Conservation (phyloP, 2,797 vertebrate species). For the Muscicapa comitata region DNA sequence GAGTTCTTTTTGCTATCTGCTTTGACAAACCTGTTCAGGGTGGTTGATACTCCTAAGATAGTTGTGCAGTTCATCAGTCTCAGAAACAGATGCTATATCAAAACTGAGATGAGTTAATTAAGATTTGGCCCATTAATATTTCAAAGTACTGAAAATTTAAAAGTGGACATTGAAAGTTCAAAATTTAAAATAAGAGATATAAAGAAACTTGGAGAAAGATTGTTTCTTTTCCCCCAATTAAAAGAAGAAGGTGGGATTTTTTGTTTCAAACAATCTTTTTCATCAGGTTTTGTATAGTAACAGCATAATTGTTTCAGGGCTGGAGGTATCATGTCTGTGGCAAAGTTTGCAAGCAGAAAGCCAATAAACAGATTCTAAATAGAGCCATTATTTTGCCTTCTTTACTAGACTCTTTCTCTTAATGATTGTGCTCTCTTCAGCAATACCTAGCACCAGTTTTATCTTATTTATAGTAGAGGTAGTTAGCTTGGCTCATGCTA, state of each 20-base stretch:
- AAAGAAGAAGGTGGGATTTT: accelerated
- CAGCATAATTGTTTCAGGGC: neutral
- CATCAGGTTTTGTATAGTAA: neutral
- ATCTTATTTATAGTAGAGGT: neutral
- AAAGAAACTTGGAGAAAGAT: neutral
- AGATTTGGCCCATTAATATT: neutral
- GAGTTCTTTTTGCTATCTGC: neutral
- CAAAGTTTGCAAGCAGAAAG: neutral
- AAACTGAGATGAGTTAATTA: neutral
- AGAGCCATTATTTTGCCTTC: neutral
- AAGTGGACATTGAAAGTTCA: neutral
- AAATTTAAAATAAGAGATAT: neutral
- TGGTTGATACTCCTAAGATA: neutral
- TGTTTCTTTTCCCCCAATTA: neutral
- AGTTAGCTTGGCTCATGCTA: neutral
- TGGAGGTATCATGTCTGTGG: neutral
- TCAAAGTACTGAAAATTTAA: neutral
- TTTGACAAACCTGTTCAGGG: neutral
- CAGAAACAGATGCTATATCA: neutral
- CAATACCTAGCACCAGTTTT: neutral
- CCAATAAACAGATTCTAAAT: neutral
- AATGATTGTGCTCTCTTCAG: neutral
- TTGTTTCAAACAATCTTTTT: neutral
- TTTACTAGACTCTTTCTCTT: neutral
- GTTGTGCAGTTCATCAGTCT: neutral